Base-by-base conservation (phyloP, 2,888 invertebrate species). In the Calephelis perditalis region DNA sequence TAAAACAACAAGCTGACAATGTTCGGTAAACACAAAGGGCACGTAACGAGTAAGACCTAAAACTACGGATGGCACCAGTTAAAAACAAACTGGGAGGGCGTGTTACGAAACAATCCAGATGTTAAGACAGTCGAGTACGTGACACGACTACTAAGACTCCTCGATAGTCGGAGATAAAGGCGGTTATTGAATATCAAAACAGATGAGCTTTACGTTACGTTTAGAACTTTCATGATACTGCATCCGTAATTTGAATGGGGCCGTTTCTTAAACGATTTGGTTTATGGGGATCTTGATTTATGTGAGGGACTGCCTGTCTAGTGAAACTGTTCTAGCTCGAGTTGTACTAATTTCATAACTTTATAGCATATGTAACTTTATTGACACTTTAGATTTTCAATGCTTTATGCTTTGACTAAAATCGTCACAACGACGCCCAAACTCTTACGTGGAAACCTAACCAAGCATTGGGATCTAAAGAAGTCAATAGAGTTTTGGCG, bases 81-180 rank as follows among this genome's bases (percentile, higher is more conserved):
- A 63, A 81, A 82, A 84, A 84, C 82, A 81, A 84, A 84, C 78
- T 80, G 73, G 60, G 73, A 72, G 80, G 78, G 74, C 76, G 76
- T 81, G 84, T 81, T 82, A 73, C 83, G 77, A 82, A 86, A 84
- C 86, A 84, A 84, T 81, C 85, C 86, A 84, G 84, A 86, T 84
- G 84, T 74, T 83, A 85, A 84, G 86, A 84, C 81, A 78, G 77
- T 49, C 73, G 70, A 61, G 71, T 69, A 86, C 87, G 87, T 87
- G 87, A 76, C 69, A 70, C 15, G 85, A 81, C 82, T 85, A 45
- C 26, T 58, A 64, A 69, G 67, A 59, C 15, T 12, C 37, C 43
- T 54, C 47, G 44, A 60, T 62, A 57, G 62, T 54, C 43, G 52
- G 47, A 49, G 49, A 58, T 73, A 73, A 74, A 73, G 71, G 69